Percentiles rank a stretch among this genome's conserved stretches.
phyloP scores from a whole-genome alignment of 2,113 vertebrate genomes.

The Speoplatyrhinus poulsoni region DNA sequence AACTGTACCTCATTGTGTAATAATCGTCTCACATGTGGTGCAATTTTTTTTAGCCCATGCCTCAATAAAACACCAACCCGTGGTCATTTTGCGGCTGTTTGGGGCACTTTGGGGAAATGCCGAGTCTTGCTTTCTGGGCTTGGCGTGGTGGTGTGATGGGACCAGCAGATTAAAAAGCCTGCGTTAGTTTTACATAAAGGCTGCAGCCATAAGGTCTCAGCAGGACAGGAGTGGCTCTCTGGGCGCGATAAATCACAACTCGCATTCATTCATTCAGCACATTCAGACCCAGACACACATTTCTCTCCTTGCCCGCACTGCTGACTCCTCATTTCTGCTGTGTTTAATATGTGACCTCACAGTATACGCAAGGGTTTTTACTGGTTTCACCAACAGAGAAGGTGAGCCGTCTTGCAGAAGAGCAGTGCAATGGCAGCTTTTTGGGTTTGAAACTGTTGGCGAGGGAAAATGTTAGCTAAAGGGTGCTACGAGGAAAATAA shows the following conservation, averaged over 20 bases:
- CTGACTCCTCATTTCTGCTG: constrained; percentile 74
- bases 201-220: constrained; percentile 69
- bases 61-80: constrained; percentile 63
- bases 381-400: constrained; percentile 41
- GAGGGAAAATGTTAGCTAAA: constrained; percentile 4
- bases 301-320: constrained; percentile 65
- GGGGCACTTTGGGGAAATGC: constrained; percentile 65
- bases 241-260: constrained; percentile 75
- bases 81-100: constrained; percentile 62
- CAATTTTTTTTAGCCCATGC: constrained; percentile 48
- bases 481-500: neutral
- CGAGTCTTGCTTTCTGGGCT: constrained; percentile 47
- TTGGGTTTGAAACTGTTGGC: constrained; percentile 1
- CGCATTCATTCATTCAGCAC: constrained; percentile 74
- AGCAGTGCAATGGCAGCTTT: constrained; percentile 21
- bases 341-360: constrained; percentile 72
- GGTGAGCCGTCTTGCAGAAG: constrained; percentile 32
- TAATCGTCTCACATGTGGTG: constrained; percentile 53
- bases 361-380: constrained; percentile 45
- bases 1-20: constrained; percentile 50
- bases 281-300: constrained; percentile 69
- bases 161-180: constrained; percentile 72
- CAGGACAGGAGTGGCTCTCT: constrained; percentile 67
- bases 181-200: constrained; percentile 79
- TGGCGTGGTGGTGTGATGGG: constrained; percentile 48